A percentile compares a stretch with the other conserved stretches of the same genome.
phyloP scores from a whole-genome alignment of 2,797 vertebrate species.

The Emydoidea blandingii region DNA sequence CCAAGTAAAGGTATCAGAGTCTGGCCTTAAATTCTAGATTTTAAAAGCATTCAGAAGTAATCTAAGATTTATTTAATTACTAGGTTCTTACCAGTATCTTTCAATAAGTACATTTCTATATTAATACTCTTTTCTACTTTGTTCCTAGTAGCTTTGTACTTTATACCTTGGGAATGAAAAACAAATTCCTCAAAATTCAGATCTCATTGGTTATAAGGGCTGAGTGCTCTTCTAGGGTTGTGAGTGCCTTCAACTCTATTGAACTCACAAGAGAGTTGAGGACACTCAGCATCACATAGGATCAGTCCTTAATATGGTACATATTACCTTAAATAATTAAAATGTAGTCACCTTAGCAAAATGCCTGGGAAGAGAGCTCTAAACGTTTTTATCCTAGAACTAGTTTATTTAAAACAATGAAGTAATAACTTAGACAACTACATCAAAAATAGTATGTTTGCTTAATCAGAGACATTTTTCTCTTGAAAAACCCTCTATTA shows the following conservation, averaged over 20 bases:
- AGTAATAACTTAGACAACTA: constrained; percentile 61
- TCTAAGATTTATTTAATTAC: rapidly evolving
- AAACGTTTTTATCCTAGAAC: background rate
- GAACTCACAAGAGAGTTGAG: rapidly evolving
- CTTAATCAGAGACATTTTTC: constrained; percentile 76
- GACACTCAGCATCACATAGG: rapidly evolving
- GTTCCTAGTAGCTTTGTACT: background rate
- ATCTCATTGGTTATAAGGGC: rapidly evolving
- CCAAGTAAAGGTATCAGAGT: background rate
- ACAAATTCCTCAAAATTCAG: rapidly evolving
- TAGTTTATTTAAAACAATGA: constrained; percentile 41
- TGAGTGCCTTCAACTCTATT: background rate
- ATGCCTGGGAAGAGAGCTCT: background rate
- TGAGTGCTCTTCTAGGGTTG: background rate
- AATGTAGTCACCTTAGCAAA: background rate
- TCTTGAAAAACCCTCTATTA: constrained; percentile 69
- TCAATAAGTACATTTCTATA: rapidly evolving
- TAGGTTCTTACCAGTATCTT: background rate
- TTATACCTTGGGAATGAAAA: background rate
- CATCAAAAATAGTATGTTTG: constrained; percentile 30
- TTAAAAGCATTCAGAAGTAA: background rate
- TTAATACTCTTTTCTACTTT: background rate
- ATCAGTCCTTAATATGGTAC: rapidly evolving
- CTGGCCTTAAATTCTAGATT: background rate
- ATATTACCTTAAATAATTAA: rapidly evolving